Base-by-base conservation (phyloP, 2,888 invertebrate species). In the Cheilosia vernalis region DNA sequence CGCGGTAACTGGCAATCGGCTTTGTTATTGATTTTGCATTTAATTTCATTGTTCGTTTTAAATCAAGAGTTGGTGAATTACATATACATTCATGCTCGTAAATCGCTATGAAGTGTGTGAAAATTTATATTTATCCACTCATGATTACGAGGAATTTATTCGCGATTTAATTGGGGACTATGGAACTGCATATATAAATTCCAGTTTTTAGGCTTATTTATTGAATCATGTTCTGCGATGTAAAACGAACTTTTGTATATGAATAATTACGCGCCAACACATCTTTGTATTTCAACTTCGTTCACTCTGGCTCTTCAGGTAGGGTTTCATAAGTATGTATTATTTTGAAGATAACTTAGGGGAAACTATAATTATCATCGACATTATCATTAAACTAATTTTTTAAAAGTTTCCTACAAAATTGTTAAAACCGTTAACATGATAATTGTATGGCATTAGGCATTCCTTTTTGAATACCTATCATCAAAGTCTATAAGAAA, bases 11-110 rank as follows among this genome's bases (percentile, higher is more conserved):
- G 47, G 49, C 67, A 55, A 33, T 24, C n/a, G 17, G 15, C 47
- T 47, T 56, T 47, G 47, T 21, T 69, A 47, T 19, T 24, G 15
- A 42, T 67, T 67, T 55, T 13, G 27, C 30, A 3, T 40, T 55
- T 7, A 4, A 21, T 40, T 74, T 66, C 10, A 58, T 66, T 74
- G 33, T 56, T 24, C 47, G 15, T 40, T 49, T 66, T 64, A 49
- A 63, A 49, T 58, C 47, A 30, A 74, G 64, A 37, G 13, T 27
- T 37, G 19, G 4, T 27, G 33, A 47, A 49, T 37, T 58, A 21
- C 24, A 55, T 17, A 9, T 17, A 17, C 5, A 13, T 27, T 2
- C 24, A 3, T 2, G 33, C 13, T 70, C 60, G 63, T 44, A 73
- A 73, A 55, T 63, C 15, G 19, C 19, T 19, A 72, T 61, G 30